Evolutionary conservation across 2,888 invertebrate species (phyloP).

Genomic region (Coenonympha glycerion): DNA sequence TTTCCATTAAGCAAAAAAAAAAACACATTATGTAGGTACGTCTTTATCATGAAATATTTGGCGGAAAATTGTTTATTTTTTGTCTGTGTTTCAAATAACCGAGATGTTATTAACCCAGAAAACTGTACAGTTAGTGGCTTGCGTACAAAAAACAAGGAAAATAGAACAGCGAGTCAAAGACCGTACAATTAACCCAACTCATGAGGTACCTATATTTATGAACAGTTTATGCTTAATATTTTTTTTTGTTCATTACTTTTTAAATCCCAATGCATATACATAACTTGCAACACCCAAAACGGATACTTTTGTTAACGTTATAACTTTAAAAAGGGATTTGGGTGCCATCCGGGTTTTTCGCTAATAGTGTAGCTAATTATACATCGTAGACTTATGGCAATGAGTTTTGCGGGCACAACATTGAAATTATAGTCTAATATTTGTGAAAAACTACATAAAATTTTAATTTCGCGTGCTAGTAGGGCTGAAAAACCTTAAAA

Average conservation of each 20-base stretch:
- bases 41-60: conserved; percentile 1
- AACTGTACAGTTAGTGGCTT: conserved; percentile 21
- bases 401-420: no score
- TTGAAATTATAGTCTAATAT: no score
- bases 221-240: neutral
- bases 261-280: no score
- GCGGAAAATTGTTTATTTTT: neutral
- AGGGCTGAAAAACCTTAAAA: no score
- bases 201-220: neutral
- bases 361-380: no score
- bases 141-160: conserved; percentile 9
- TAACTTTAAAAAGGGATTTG: no score
- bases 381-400: no score
- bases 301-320: no score
- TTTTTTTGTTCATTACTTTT: neutral
- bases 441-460: no score
- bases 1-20: conserved; percentile 1
- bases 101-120: conserved; percentile 23
- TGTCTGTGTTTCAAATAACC: neutral
- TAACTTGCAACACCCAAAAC: no score
- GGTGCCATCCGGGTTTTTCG: no score
- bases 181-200: neutral
- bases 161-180: conserved; percentile 11
- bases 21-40: conserved; percentile 3
- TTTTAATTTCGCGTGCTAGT: no score